Evolutionary conservation across 1,140 invertebrate genomes (phyloP), one percentile per base, ranked within the genome.

Genomic region (Neodiprion virginianus): DNA sequence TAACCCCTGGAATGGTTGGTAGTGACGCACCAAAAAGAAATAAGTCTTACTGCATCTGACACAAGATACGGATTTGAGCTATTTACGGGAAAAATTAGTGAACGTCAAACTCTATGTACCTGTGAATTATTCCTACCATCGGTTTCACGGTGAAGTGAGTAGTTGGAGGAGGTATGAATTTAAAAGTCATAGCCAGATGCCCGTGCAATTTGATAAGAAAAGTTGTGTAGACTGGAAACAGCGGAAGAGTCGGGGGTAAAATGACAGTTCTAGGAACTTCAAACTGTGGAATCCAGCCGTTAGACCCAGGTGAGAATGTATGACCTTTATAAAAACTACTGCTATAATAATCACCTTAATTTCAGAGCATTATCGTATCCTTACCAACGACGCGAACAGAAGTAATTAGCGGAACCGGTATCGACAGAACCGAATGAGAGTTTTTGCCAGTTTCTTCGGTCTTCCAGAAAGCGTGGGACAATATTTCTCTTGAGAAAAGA

Each of bases 81-180:
- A 40, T 69, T n/a, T 28, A 71, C 74, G 65, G 49, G 71, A 49
- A 61, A 8, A 66, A 40, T 40, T 40, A 5, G 28, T 40, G 5
- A 40, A 49, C 61, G 71, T 71, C n/a, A 17, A 8, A 5, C 2
- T 17, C 69, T 28, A 14, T 17, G 53, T 81, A 84, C 83, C 72
- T 74, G 67, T 78, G 49, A 79, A 83, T 82, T 61, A 85, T 70
- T 70, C 83, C 83, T 48, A 83, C 68, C 75, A 82, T 81, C 10
- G 85, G 85, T 67, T 86, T 87, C 3, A 87, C 75, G n/a, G 65
- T 53, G 21, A 84, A 87, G 66, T 80, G 73, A 40, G 73, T 82
- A 8, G 28, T 70, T 9, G 69, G 7, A 40, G 86, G 86, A 8
- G 86, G 72, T 48, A 80, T 40, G 69, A 87, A 86, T 7, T 74